These are phyloP conservation scores for Heliocidaris tuberculata DNA, from an alignment of 35 echinoderm and acorn worm species.

Conservation along the genomic window DNA sequence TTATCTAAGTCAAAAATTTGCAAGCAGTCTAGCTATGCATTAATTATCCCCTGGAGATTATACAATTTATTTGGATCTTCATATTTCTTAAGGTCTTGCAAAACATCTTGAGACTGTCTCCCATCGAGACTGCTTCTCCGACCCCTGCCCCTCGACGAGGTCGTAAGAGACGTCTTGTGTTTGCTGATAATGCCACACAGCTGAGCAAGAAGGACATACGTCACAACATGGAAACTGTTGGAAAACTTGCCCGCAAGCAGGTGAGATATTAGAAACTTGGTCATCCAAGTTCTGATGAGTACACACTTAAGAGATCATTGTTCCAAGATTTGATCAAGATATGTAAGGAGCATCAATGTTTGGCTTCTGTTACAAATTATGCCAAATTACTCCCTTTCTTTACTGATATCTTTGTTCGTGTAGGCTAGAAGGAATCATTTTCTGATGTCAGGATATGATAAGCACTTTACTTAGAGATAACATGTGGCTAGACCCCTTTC, in stretches of 20 bases:
- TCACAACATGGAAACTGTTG: constrained; percentile 46
- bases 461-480: no score
- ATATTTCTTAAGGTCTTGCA: constrained; percentile 6
- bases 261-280: not conserved
- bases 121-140: constrained; percentile 17
- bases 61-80: not conserved
- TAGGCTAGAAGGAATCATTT: not conserved
- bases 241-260: not conserved
- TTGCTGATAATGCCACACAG: constrained; percentile 39
- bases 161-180: constrained; percentile 51
- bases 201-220: constrained; percentile 56
- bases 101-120: constrained; percentile 40
- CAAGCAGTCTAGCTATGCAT: not conserved
- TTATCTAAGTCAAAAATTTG: not conserved
- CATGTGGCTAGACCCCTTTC: no score
- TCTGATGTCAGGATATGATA: no score
- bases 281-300: no score
- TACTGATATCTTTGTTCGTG: not conserved
- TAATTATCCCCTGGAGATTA: no score
- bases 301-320: not conserved
- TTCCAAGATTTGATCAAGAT: not conserved
- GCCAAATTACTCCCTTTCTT: not conserved
- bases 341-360: not conserved
- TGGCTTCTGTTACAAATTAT: not conserved
- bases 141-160: constrained; percentile 25